A percentile compares a stretch with the other conserved stretches of the same genome.
Evolutionary conservation across 1,140 invertebrate genomes (phyloP).

Genomic region (Globodera ellingtonae): DNA sequence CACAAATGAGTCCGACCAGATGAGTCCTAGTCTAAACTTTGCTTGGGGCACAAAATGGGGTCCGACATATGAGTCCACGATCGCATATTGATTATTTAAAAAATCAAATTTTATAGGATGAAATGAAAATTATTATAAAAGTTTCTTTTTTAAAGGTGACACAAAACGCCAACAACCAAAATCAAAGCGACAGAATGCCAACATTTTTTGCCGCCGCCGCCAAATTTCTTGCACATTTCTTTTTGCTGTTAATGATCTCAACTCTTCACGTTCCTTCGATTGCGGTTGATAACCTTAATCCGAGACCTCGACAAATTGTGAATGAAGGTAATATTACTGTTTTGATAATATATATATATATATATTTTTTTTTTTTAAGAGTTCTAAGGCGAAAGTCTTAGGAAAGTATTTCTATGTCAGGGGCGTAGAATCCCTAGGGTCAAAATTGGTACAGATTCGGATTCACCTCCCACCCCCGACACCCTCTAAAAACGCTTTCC

Average conservation of each 20-base stretch:
- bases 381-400: slow-evolving; percentile 16
- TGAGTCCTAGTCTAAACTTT: no score
- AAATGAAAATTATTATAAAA: no score
- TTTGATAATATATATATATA: not conserved
- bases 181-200: not conserved
- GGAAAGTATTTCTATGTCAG: no score
- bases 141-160: not conserved
- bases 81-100: no score
- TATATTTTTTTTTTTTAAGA: not conserved
- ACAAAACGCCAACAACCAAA: not conserved
- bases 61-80: no score
- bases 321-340: slow-evolving; percentile 34
- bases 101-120: no score
- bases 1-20: no score
- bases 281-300: slow-evolving; percentile 40
- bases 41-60: no score
- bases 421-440: no score
- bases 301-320: slow-evolving; percentile 36
- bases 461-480: no score
- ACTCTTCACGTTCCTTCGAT: not conserved
- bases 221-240: not conserved
- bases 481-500: no score
- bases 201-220: not conserved
- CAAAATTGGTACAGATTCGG: no score
- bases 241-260: slow-evolving; percentile 3